phyloP scores from a whole-genome alignment of 2,888 invertebrate species.

The Chalcis sispes region DNA sequence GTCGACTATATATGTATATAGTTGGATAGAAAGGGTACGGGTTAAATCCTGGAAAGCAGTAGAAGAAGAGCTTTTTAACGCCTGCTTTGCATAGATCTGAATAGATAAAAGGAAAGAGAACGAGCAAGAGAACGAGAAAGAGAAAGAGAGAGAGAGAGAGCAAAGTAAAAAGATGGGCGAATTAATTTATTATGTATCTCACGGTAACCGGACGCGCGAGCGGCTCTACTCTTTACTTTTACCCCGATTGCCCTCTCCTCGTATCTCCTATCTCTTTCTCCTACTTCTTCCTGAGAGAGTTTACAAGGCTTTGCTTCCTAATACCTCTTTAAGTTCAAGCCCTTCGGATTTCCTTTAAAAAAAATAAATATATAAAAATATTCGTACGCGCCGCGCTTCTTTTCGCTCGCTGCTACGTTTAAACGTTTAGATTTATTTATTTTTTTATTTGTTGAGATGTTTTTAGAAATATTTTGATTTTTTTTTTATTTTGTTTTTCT shows the following conservation, averaged over 20 bases:
- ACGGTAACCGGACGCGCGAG: conserved; percentile 62
- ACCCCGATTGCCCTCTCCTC: too few species aligned
- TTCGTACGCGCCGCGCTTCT: too few species aligned
- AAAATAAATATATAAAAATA: conserved; percentile 14
- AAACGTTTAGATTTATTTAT: not conserved
- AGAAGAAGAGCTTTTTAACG: conserved; percentile 71
- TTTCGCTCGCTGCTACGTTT: not conserved
- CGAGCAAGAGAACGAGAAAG: not conserved
- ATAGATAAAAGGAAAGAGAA: conserved; percentile 70
- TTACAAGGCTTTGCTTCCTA: conserved; percentile 62
- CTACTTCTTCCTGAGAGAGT: too few species aligned
- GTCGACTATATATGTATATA: too few species aligned
- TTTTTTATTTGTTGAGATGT: not conserved
- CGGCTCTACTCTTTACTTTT: conserved; percentile 67
- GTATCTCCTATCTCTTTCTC: too few species aligned
- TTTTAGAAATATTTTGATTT: not conserved
- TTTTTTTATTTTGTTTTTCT: too few species aligned
- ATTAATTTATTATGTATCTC: conserved; percentile 76
- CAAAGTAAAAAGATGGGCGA: conserved; percentile 69
- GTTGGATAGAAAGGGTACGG: conserved; percentile 37
- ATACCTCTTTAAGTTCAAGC: conserved; percentile 68
- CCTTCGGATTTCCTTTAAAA: conserved; percentile 56
- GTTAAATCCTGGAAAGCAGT: conserved; percentile 56
- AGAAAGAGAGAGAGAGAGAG: not conserved
- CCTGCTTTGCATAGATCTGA: conserved; percentile 76